Conservation (phyloP, 2,888 invertebrate species). For the Cryptus viduatorius region DNA sequence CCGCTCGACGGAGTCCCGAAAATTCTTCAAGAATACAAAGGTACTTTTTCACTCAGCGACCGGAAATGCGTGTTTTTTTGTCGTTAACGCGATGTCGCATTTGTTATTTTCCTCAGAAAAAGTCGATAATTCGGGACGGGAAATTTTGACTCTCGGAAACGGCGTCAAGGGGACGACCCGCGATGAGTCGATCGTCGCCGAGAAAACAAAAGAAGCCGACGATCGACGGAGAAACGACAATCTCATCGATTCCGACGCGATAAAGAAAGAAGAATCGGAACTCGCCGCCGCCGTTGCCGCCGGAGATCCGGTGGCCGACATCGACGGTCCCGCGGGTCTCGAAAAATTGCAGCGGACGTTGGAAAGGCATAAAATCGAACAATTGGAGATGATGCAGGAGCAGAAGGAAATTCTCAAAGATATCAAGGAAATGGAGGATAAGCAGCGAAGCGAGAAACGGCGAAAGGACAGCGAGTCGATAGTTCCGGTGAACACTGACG, state of each 20-base stretch:
- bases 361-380: constrained; percentile 89
- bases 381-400: constrained; percentile 89
- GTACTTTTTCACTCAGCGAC: constrained; percentile 62
- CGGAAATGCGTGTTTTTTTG: background rate
- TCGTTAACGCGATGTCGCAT: background rate
- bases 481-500: background rate
- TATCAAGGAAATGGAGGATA: constrained; percentile 84
- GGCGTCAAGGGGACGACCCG: rapidly evolving
- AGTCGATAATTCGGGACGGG: constrained; percentile 62
- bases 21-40: constrained; percentile 70
- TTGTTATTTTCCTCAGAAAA: constrained; percentile 64
- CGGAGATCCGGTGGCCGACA: too few species aligned
- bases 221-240: constrained; percentile 75
- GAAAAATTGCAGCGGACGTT: constrained; percentile 84
- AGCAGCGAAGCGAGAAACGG: constrained; percentile 49
- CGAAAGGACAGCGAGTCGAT: constrained; percentile 41
- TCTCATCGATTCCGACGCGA: constrained; percentile 82
- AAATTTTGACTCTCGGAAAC: background rate
- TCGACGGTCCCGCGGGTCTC: too few species aligned
- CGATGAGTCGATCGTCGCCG: background rate
- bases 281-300: constrained; percentile 84
- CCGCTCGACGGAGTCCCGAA: constrained; percentile 66
- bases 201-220: background rate
- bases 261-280: constrained; percentile 85
- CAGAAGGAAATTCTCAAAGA: constrained; percentile 89